A percentile compares a stretch with the other conserved stretches of the same genome.
Conservation (phyloP, 2,113 vertebrate genomes). For the Phylloscopus trochilus region DNA sequence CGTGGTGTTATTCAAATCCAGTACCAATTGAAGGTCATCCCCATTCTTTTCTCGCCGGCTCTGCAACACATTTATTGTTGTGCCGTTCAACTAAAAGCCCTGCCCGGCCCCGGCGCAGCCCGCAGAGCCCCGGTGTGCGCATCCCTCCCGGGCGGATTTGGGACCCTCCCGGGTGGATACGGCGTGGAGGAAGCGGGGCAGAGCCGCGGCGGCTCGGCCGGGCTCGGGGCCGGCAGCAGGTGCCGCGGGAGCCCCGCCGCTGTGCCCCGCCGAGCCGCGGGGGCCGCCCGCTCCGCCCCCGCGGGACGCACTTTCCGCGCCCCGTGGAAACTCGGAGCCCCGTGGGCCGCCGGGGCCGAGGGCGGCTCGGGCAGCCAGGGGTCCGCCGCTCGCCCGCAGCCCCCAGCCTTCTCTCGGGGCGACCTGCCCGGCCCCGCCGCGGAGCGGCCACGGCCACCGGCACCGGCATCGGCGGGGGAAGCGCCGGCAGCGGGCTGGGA, state of each 20-base stretch:
- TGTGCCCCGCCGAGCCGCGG: background rate
- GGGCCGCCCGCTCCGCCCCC: background rate
- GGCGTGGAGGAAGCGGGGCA: conserved; percentile 8
- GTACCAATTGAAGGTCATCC: conserved; percentile 97
- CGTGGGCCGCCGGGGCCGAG: background rate
- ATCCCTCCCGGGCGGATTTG: conserved; percentile 58
- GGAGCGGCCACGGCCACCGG: background rate
- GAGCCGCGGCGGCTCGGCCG: background rate
- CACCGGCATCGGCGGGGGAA: background rate
- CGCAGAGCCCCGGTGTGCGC: conserved; percentile 73
- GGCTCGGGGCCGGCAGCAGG: conserved; percentile 13
- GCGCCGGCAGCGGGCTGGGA: background rate
- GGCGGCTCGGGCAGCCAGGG: background rate
- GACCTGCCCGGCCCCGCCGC: background rate
- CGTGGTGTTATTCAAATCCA: conserved; percentile 99
- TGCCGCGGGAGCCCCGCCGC: background rate
- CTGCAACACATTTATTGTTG: conserved; percentile 88
- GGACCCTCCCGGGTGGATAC: conserved; percentile 48
- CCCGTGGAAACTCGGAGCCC: conserved; percentile 23
- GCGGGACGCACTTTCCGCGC: background rate
- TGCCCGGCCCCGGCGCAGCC: conserved; percentile 71
- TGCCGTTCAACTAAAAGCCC: conserved; percentile 85
- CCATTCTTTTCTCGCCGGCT: conserved; percentile 85
- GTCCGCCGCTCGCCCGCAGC: background rate
- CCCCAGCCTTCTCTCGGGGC: background rate